Evolutionary conservation across 2,113 vertebrate genomes (phyloP).

Genomic region (rabbit (Oryctolagus cuniculus)): DNA sequence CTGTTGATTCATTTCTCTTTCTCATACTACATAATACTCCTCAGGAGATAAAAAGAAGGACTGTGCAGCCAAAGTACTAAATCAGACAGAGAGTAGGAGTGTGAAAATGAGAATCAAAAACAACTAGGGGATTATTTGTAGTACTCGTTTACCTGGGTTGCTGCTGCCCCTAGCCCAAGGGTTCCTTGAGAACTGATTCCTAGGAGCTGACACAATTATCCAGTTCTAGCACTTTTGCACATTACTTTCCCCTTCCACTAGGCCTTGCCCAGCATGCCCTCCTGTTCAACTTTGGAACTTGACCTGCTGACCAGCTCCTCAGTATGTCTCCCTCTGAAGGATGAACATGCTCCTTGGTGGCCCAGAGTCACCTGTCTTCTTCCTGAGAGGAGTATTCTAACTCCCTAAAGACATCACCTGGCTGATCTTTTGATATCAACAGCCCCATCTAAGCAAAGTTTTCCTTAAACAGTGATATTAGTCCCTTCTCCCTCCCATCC

Average conservation of each 20-base stretch:
- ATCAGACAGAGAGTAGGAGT: background rate
- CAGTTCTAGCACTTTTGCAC: background rate
- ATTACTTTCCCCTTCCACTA: background rate
- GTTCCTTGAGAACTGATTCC: background rate
- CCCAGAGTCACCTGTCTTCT: background rate
- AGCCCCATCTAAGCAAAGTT: background rate
- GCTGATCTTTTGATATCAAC: background rate
- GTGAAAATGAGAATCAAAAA: constrained; percentile 16
- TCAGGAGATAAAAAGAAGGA: background rate
- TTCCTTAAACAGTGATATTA: background rate
- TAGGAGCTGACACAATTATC: background rate
- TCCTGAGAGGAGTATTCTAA: background rate
- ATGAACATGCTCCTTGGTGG: background rate
- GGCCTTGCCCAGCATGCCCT: background rate
- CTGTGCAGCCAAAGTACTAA: background rate
- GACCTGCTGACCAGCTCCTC: background rate
- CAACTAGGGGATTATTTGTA: background rate
- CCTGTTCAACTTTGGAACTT: background rate
- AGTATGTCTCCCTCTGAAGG: background rate
- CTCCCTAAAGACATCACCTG: background rate
- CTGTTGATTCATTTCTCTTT: background rate
- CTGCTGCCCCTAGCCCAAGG: background rate
- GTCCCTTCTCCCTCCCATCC: too few species aligned
- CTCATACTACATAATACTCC: background rate
- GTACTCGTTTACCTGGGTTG: background rate